Base-by-base conservation (phyloP, 2,113 vertebrate species). In the Malaclemys terrapin region DNA sequence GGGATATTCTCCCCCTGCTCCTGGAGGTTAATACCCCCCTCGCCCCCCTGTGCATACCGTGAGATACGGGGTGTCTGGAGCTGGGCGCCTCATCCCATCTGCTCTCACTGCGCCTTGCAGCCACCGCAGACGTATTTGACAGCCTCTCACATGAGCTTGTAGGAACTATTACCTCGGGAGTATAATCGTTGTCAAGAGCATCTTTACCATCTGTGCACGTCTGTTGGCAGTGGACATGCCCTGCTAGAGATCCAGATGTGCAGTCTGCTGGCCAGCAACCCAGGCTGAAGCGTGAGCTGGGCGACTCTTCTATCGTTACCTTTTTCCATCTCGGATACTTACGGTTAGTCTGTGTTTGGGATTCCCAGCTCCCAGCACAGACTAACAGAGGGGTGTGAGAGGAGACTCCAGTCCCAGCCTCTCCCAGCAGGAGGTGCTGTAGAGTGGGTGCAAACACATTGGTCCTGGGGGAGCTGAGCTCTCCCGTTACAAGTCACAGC, bases 141-240 rank as follows among this genome's bases (percentile, higher is more conserved):
- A 5, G 6, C 25, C 6, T 4, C 49, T 91, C 0, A 38, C 24
- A 56, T 5, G 82, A 86, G 53, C 75, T 91, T 9, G 24, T 91
- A 3, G 89, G 96, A 94, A 96, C 93, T 62, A 87, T 92, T 85
- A 91, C 65, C 53, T 85, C 85, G 57, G 83, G 27, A 42, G 76
- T 65, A 29, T 0, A 8, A 31, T 24, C 25, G 22, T 14, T 79
- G 91, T 38, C 4, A 35, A 45, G 53, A 80, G 45, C 45, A 20
- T 49, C 27, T 78, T 35, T 24, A 8, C 72, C 85, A 47, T 42
- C 47, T 76, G 82, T 10, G 8, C 5, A 22, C 12, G n/a, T 38
- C n/a, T 56, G 22, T 16, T 38, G 4, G 80, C 53, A 1, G 53
- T 25, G 4, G 81, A n/a, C 24, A 8, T 52, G 52, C 52, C 79